Base-by-base conservation (phyloP, 2,888 invertebrate species). In the Brassicogethes aeneus region DNA sequence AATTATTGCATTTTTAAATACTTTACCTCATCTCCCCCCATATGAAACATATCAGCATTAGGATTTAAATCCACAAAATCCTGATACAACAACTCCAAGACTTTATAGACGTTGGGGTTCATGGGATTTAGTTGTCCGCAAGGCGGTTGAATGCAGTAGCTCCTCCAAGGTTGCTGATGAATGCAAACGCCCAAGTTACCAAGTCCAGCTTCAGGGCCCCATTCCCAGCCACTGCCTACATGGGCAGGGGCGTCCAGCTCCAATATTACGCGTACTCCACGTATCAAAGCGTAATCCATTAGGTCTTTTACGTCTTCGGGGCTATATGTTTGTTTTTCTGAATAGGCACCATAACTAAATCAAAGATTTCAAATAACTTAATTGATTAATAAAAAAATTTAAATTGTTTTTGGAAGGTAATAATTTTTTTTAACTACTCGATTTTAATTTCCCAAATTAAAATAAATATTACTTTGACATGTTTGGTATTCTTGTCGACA, bases 241-340 rank as follows among this genome's bases (percentile, higher is more conserved):
- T 91, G 90, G 2, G 90, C 83, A 0, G 94, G 94, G 3, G 87
- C 82, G 65, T 93, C 93, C 29, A 93, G 79, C 71, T 95, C 95
- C 8, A 93, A 77, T 16, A 95, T 73, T 0, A 94, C 78, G 29
- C 91, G 74, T 3, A 95, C 79, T 2, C 94, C 95, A 31, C 92
- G 74, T 1, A 79, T 62, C 46, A 80, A 75, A 0, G 88, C 93
- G 62, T 87, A 92, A 17, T 77, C 72, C 1, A 88, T 75, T 39
- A 94, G 68, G n/a, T 76, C 69, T 17, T 70, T 60, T 3, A 86
- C 75, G 48, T 87, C 82, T 29, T 71, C 66, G 0, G 74, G 70
- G 0, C 76, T 73, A 63, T 92, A 90, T 13, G 82, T 77, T 58
- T 83, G 78, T 2, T 72, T 65, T 0, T 71, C 68, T 0, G 85